Evolutionary conservation across 2,797 vertebrate genomes (phyloP).

Genomic region (Microhierax caerulescens): DNA sequence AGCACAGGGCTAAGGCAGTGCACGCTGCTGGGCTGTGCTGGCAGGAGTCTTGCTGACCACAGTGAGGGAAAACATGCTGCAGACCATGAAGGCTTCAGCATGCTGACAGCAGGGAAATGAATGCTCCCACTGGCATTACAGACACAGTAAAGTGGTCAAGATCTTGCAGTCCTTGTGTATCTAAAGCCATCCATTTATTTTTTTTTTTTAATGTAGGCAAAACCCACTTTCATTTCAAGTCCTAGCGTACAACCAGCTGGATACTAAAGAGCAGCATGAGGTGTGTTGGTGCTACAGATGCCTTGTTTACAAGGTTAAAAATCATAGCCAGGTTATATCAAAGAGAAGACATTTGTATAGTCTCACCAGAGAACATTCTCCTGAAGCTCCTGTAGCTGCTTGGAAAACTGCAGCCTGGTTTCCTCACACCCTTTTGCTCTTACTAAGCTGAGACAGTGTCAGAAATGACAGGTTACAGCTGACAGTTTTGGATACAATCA

Average conservation of each 20-base stretch:
- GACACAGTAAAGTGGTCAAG: background rate
- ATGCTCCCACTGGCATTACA: background rate
- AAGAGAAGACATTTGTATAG: background rate
- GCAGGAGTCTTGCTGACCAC: fast-evolving
- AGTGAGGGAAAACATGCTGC: background rate
- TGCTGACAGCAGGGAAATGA: background rate
- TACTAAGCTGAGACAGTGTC: background rate
- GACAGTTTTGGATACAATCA: background rate
- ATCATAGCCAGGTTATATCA: background rate
- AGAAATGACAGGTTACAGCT: background rate
- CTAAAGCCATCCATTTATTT: background rate
- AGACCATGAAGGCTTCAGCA: background rate
- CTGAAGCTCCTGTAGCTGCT: background rate
- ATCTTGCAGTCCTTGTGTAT: background rate
- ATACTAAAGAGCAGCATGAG: background rate
- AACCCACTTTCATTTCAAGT: background rate
- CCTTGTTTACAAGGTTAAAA: background rate
- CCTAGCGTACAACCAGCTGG: background rate
- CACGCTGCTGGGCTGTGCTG: background rate
- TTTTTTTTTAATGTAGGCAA: background rate
- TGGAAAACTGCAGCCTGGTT: background rate
- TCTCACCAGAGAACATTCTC: background rate
- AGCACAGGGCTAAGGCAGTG: background rate
- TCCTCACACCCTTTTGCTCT: background rate
- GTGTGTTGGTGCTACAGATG: background rate